A percentile compares a stretch with the other conserved stretches of the same genome.
Conservation (phyloP, 2,797 vertebrate genomes). For the Notoglanidium macrostoma region DNA sequence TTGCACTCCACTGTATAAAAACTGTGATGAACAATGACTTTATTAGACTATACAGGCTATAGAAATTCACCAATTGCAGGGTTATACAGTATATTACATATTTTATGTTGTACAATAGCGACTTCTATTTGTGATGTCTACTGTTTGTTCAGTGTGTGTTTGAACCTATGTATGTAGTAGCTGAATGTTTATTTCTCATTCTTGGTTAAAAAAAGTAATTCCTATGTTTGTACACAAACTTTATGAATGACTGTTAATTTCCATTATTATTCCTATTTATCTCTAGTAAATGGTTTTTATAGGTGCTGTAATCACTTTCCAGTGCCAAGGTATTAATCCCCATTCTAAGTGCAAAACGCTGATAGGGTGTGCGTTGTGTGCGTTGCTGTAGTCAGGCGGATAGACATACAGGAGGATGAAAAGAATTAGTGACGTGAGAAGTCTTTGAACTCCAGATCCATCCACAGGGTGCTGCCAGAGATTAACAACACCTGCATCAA, state of each 20-base stretch:
- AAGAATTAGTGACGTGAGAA: conserved; percentile 63
- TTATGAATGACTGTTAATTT: conserved; percentile 53
- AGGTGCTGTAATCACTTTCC: conserved; percentile 54
- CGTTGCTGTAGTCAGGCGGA: conserved; percentile 50
- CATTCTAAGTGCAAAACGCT: conserved; percentile 11
- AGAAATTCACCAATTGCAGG: neutral
- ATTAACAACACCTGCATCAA: conserved; percentile 77
- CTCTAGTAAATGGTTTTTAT: conserved; percentile 47
- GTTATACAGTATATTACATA: conserved; percentile 2
- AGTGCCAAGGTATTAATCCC: conserved; percentile 61
- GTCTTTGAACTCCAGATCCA: conserved; percentile 71
- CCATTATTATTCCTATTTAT: conserved; percentile 50
- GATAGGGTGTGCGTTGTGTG: conserved; percentile 51
- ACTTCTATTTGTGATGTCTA: conserved; percentile 16
- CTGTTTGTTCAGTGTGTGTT: conserved; percentile 10
- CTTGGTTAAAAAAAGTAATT: conserved; percentile 21
- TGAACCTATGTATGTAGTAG: neutral
- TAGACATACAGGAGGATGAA: conserved; percentile 50
- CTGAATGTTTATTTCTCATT: conserved; percentile 37
- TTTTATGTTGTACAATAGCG: neutral
- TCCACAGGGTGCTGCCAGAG: conserved; percentile 63
- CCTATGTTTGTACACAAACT: conserved; percentile 38
- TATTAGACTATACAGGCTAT: neutral
- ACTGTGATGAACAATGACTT: too few species aligned
- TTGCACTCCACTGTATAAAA: neutral